Evolutionary conservation across 35 echinoderm and acorn worm species (phyloP), one percentile per base, ranked within the genome.

Genomic region (Hemicentrotus pulcherrimus): DNA sequence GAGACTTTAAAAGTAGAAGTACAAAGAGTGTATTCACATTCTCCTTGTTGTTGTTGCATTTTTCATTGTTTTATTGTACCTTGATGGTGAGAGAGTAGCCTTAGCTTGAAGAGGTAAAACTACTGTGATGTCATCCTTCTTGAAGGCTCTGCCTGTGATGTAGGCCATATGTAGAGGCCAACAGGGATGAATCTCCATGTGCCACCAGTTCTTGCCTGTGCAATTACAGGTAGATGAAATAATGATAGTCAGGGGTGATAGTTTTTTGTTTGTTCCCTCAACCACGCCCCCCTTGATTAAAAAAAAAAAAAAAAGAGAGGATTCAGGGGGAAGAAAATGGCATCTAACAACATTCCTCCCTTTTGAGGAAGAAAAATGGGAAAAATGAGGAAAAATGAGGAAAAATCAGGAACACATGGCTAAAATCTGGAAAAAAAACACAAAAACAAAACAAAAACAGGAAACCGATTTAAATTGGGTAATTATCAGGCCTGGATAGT

Each of bases 141-240:
- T 99, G 58, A 61, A 96, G 65, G 96, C 94, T 93, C 96, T 99
- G 4, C 98, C 98, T 0, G 98, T 97, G n/a, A 99, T 97, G 89
- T 94, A 99, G 0, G 94, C 98, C 95, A 99, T 97, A 8, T 95
- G 46, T 7, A 99, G 86, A 35, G 95, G 87, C 85, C 91, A 47
- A 31, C 96, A 99, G 0, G 96, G 96, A 89, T 99, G 97, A 12
- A 99, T 88, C 31, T 86, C 90, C 41, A 99, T 96, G 89, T 96
- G 95, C 98, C 98, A 99, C 98, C 98, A 99, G n/a, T 95, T 96
- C 94, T 99, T 99, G 31, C 96, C 98, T 99, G 86, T 46, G 71
- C 95, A 94, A 4, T 30, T 86, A 55, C 1, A 85, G 0, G 70
- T 2, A 85, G 32, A 86, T 31, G 86, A 30, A 86, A 86, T 33